Conservation (phyloP, 2,113 vertebrate species). For the Aegithalos caudatus region DNA sequence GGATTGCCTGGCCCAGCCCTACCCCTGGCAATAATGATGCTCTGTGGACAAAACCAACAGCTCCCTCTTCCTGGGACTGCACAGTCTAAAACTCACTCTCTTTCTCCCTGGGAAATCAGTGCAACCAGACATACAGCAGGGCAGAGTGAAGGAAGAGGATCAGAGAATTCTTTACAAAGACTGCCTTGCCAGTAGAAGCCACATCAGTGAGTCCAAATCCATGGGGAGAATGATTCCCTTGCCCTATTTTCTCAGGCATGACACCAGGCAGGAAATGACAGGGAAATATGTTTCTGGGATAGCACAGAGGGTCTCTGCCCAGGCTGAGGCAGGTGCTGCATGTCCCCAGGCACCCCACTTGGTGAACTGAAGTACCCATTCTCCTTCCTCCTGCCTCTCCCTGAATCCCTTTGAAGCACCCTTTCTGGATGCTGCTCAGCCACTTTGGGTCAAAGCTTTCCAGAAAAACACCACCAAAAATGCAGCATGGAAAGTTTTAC, state of each 20-base stretch:
- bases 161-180: background rate
- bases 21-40: background rate
- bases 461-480: background rate
- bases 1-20: background rate
- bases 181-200: background rate
- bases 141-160: background rate
- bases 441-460: background rate
- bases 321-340: background rate
- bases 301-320: background rate
- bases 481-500: background rate
- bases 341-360: background rate
- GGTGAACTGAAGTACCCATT: background rate
- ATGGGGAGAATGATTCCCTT: background rate
- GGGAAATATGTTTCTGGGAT: background rate
- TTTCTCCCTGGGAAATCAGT: background rate
- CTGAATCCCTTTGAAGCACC: background rate
- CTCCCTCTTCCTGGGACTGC: background rate
- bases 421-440: background rate
- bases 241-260: background rate
- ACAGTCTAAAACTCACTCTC: background rate
- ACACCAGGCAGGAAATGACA: background rate
- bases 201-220: background rate
- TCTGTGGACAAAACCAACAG: slow-evolving; percentile 1
- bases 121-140: background rate
- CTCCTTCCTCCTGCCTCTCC: background rate